phyloP scores from a whole-genome alignment of 2,113 vertebrate genomes.

The Sinocyclocheilus rhinocerous region DNA sequence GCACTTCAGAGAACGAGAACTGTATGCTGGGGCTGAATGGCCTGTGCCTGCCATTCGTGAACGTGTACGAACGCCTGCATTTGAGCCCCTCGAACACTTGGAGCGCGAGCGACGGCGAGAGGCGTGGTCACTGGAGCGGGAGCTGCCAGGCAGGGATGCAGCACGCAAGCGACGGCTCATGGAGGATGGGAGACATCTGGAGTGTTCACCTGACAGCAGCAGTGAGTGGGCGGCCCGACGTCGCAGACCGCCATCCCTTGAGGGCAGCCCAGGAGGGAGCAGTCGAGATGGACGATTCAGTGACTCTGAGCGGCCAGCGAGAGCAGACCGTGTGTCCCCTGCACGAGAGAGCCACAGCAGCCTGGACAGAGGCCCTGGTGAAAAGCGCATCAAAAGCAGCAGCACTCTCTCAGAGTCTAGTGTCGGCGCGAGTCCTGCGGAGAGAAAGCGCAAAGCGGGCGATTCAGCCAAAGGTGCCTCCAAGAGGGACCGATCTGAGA shows the following conservation, averaged over 20 bases:
- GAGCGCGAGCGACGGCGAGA: constrained; percentile 89
- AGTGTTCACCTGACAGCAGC: constrained; percentile 90
- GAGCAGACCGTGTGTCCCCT: constrained; percentile 84
- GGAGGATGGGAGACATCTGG: constrained; percentile 88
- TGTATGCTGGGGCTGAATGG: constrained; percentile 91
- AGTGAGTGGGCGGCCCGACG: constrained; percentile 87
- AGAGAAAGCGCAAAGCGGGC: constrained; percentile 85
- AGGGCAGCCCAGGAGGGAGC: constrained; percentile 90
- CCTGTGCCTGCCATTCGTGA: constrained; percentile 88
- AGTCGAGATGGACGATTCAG: constrained; percentile 87
- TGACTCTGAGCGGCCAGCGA: constrained; percentile 86
- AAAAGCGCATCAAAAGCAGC: constrained; percentile 75
- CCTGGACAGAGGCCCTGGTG: constrained; percentile 80
- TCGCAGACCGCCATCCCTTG: constrained; percentile 84
- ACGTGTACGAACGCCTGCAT: constrained; percentile 81
- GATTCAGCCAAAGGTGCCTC: constrained; percentile 82
- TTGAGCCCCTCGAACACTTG: constrained; percentile 90
- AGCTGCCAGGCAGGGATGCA: constrained; percentile 84
- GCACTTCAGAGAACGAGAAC: constrained; percentile 92
- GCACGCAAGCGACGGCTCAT: constrained; percentile 85
- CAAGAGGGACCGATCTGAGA: constrained; percentile 83
- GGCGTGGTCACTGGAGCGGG: constrained; percentile 93
- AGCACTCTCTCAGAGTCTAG: constrained; percentile 53
- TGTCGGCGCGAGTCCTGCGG: constrained; percentile 45
- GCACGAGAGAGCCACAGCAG: constrained; percentile 81